Percentiles rank a stretch among this genome's conserved stretches.
Evolutionary conservation across 2,113 vertebrate genomes (phyloP).

Genomic region (Dasyornis broadbenti): DNA sequence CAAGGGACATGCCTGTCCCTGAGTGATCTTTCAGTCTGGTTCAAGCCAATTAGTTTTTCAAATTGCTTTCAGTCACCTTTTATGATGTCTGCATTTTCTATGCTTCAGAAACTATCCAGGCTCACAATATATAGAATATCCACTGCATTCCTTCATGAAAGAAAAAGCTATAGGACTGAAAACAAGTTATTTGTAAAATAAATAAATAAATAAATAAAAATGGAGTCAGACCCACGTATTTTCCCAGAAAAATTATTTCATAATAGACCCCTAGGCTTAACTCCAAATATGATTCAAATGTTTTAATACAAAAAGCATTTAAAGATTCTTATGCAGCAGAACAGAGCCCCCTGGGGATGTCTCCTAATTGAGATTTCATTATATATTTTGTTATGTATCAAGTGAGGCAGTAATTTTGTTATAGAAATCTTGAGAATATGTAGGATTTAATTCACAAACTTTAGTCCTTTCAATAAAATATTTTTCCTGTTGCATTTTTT

Average conservation of each 20-base stretch:
- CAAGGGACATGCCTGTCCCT: not conserved
- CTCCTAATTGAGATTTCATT: constrained; percentile 1
- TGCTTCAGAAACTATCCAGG: not conserved
- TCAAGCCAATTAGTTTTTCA: not conserved
- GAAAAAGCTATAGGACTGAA: not conserved
- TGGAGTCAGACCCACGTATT: not conserved
- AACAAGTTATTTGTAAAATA: not conserved
- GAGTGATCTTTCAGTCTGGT: not conserved
- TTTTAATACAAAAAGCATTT: constrained; percentile 25
- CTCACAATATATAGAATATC: not conserved
- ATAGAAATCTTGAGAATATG: not conserved
- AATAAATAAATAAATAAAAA: not conserved
- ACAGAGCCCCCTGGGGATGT: not conserved
- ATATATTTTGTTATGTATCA: not conserved
- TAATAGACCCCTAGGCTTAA: not conserved
- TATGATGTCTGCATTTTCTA: not conserved
- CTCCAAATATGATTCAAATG: not conserved
- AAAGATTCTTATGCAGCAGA: not conserved
- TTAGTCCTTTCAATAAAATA: not conserved
- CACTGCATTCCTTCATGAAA: not conserved
- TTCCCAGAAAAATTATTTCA: not conserved
- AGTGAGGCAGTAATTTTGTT: not conserved
- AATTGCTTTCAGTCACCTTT: not conserved
- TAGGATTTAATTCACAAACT: not conserved
- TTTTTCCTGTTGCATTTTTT: not conserved